Evolutionary conservation across 2,888 invertebrate species (phyloP), one percentile per base, ranked within the genome.

Genomic region (Agonopterix heracliana): DNA sequence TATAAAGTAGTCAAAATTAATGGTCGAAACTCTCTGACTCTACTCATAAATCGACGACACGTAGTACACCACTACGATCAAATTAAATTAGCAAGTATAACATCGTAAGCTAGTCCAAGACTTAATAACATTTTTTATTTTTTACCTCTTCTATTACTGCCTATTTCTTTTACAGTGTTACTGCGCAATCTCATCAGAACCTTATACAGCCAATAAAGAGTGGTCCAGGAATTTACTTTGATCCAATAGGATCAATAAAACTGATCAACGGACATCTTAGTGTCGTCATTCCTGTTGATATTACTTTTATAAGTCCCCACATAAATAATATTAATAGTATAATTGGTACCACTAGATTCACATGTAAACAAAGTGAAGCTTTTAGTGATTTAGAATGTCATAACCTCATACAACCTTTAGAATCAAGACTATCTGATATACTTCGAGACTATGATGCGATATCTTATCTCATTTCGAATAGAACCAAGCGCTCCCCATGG

Each of bases 1-100:
- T 60, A 52, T 36, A 59, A 61, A 50, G 50, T 64, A 0, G 46
- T 64, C 0, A 61, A 62, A 49, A 41, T 66, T 7, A 49, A 61
- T 45, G 54, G 56, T n/a, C 61, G 59, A 1, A 52, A 63, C 26
- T 56, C 57, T 8, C 47, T 60, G 1, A 44, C 60, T 0, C 13
- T 63, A 7, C 41, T 61, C 4, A 61, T 61, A 9, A 61, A 56
- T 41, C 45, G 57, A 13, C 52, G 56, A 7, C 57, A 59, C 35
- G 54, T 57, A 0, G 52, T 36, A 11, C 50, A 60, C 35, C 59
- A 60, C 12, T 59, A 41, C 17, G 59, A 59, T 14, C 45, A 61
- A 47, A 14, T 61, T 0, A 57, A 59, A 47, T 40, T 46, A 17
- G 52, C 50, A 9, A 17, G 54, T 48, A 10, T 52, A 52, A n/a